Evolutionary conservation across 2,113 vertebrate species (phyloP), one percentile per base, ranked within the genome.

Genomic region (Salvelinus alpinus): DNA sequence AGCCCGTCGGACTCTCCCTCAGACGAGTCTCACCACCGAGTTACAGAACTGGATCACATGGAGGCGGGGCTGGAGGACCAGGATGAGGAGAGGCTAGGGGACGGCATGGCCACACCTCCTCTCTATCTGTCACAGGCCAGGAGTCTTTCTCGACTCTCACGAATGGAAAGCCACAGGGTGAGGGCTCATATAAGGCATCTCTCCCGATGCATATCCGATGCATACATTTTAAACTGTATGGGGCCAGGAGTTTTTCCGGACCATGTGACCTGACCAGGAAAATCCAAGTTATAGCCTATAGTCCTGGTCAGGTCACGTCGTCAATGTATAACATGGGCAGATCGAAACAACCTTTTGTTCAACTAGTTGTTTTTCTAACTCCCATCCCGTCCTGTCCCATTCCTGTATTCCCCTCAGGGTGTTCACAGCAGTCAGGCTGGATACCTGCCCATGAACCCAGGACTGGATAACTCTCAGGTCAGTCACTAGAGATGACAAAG

Each of bases 361-460:
- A 44, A 1, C 12, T 7, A 16, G n/a, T 16, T 22, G 6, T 62
- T 62, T 62, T 62, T 22, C 24, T 16, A 24, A 66, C 8, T 60
- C 18, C 11, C 16, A 6, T 18, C 71, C 16, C 20, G 6, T 22
- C 71, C 14, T 65, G 4, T 13, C 78, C 29, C 72, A 70, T 81
- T 81, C 14, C 82, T 84, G 18, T 62, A 62, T 62, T 62, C 18
- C 59, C 59, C 59, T 27, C 76, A 94, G 96, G 92, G 90, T 79
- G 90, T 92, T 80, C 88, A 80, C 87, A 80, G 47, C 73, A 93
- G 85, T 22, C 86, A 90, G 7, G 90, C 94, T 71, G 96, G 95
- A 75, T 98, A 98, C 73, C 93, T 98, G 81, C 95, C 95, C 18
- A 98, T 98, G 96, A 97, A 94, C 38, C 92, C 93, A 62, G 91